Evolutionary conservation across 1,140 invertebrate genomes (phyloP).

Genomic region (Lanistes nyassanus): DNA sequence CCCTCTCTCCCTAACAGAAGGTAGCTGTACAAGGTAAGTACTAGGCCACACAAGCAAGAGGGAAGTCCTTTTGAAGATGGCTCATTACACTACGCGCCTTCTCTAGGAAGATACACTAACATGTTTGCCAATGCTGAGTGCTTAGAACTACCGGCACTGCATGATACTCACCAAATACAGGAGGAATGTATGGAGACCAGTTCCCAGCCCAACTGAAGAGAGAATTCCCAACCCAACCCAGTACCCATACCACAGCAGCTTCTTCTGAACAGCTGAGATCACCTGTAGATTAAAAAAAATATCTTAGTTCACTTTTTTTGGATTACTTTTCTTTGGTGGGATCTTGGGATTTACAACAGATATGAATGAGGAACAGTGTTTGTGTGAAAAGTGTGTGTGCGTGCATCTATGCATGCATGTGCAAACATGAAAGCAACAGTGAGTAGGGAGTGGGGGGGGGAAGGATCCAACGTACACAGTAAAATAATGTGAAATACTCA

Average conservation of each 20-base stretch:
- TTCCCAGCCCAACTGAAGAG: constrained; percentile 96
- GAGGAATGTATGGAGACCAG: constrained; percentile 97
- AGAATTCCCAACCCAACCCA: constrained; percentile 96
- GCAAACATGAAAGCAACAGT: background rate
- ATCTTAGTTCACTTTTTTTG: background rate
- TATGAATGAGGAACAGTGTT: constrained; percentile 5
- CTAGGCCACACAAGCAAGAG: too few relatives aligned
- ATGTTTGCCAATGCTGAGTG: too few relatives aligned
- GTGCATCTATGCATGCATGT: background rate
- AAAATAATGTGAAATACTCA: constrained; percentile 50
- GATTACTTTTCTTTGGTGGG: background rate
- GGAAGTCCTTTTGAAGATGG: too few relatives aligned
- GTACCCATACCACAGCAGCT: constrained; percentile 83
- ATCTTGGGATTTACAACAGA: background rate
- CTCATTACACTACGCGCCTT: too few relatives aligned
- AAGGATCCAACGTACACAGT: background rate
- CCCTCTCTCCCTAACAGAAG: too few relatives aligned
- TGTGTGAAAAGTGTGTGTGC: background rate
- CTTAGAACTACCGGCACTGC: too few relatives aligned
- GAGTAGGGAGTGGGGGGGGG: background rate
- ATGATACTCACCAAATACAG: constrained; percentile 93
- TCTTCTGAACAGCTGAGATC: constrained; percentile 65
- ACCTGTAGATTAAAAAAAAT: constrained; percentile 55
- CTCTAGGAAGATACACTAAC: too few relatives aligned
- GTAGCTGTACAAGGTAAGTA: too few relatives aligned